These are phyloP conservation scores for Lanius ludovicianus DNA, from an alignment of 2,113 vertebrate species.

Conservation along the genomic window DNA sequence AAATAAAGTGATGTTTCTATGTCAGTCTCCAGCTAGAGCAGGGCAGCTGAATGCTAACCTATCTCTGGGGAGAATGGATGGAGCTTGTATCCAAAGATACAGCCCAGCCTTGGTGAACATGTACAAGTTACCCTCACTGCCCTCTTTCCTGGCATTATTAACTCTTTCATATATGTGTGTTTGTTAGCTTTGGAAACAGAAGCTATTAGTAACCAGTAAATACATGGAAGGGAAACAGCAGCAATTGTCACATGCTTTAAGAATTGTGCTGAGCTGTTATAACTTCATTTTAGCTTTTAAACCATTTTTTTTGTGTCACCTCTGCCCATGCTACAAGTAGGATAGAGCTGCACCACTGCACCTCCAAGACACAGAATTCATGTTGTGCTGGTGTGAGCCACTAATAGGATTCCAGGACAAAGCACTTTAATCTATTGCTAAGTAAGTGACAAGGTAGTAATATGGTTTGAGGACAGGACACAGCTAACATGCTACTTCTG, in stretches of 20 bases:
- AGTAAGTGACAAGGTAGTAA: slow-evolving; percentile 26
- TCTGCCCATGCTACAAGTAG: neutral
- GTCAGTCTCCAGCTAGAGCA: neutral
- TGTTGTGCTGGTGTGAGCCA: neutral
- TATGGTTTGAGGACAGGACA: slow-evolving; percentile 18
- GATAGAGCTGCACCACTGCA: neutral
- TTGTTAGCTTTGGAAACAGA: neutral
- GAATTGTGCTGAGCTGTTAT: neutral
- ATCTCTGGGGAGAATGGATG: neutral
- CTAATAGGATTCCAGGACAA: slow-evolving; percentile 55
- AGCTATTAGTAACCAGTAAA: neutral
- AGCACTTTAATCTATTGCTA: slow-evolving; percentile 39
- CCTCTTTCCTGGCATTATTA: neutral
- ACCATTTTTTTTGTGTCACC: neutral
- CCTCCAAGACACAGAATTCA: neutral
- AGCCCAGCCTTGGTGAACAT: neutral
- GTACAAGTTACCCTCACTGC: neutral
- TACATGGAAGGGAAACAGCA: neutral
- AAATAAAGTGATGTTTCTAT: neutral
- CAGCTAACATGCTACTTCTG: slow-evolving; percentile 13
- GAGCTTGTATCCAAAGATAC: neutral
- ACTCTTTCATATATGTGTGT: neutral
- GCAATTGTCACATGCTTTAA: neutral
- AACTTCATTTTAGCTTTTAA: neutral
- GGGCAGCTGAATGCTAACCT: neutral